Percentiles rank a stretch among this genome's conserved stretches.
These are phyloP conservation scores for Andrena marginata DNA, from an alignment of 2,888 invertebrate genomes.

Conservation along the genomic window DNA sequence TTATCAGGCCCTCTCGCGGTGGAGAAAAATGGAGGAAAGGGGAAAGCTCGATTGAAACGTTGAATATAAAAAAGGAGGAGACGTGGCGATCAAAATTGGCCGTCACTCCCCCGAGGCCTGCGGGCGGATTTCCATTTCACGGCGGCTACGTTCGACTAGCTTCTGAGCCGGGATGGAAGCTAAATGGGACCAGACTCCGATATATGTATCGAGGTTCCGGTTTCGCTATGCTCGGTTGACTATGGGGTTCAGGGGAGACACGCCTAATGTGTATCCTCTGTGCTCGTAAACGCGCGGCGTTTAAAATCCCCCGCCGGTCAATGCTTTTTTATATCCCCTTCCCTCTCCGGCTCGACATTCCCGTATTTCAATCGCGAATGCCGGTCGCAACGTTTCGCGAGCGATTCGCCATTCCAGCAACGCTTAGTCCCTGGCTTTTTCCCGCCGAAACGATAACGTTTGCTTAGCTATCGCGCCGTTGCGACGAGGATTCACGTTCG, in stretches of 20 bases:
- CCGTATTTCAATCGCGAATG: constrained; percentile 3
- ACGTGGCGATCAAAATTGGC: constrained; percentile 52
- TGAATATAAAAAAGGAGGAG: background rate
- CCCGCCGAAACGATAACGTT: too few relatives aligned
- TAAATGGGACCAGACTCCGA: constrained; percentile 65
- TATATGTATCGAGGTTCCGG: constrained; percentile 73
- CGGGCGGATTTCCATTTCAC: constrained; percentile 73
- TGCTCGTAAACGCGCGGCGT: constrained; percentile 58
- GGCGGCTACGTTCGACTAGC: constrained; percentile 64
- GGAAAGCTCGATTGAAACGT: background rate
- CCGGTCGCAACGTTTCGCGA: background rate
- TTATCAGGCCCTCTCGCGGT: background rate
- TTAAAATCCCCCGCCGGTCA: constrained; percentile 42
- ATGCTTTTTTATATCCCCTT: constrained; percentile 2
- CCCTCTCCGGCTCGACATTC: background rate
- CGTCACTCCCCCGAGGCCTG: constrained; percentile 53
- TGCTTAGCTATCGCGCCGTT: constrained; percentile 2
- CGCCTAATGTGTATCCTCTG: constrained; percentile 70
- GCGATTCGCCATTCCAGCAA: background rate
- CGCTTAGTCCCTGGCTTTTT: background rate
- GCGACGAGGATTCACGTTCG: constrained; percentile 40
- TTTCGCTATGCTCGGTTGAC: constrained; percentile 73
- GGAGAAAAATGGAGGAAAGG: background rate
- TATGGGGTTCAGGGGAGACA: constrained; percentile 68
- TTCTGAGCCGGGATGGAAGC: constrained; percentile 63